Evolutionary conservation across 2,797 vertebrate species (phyloP).

Genomic region (Carduelis carduelis): DNA sequence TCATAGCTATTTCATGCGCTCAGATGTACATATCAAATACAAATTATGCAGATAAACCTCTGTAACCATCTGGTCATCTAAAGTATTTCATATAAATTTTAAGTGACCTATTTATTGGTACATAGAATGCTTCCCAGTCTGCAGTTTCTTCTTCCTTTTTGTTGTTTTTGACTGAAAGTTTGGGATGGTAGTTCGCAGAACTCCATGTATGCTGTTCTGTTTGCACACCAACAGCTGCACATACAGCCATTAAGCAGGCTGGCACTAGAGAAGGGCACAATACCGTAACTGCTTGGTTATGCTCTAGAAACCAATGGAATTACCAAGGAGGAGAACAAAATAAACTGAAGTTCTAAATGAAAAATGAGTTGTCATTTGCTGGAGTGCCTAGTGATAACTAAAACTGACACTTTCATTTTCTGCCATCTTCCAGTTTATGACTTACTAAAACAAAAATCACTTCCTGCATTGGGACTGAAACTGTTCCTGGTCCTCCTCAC

Average conservation of each 20-base stretch:
- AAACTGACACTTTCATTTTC: conserved; percentile 17
- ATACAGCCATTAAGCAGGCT: conserved; percentile 39
- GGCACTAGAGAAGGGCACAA: conserved; percentile 30
- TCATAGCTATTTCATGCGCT: conserved; percentile 25
- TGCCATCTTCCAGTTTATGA: background rate
- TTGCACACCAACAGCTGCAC: conserved; percentile 31
- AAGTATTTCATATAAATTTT: background rate
- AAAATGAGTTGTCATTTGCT: background rate
- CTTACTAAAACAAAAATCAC: conserved; percentile 35
- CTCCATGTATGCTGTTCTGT: background rate
- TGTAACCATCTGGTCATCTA: conserved; percentile 21
- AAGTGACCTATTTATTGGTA: conserved; percentile 22
- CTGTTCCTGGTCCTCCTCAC: background rate
- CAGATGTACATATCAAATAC: background rate
- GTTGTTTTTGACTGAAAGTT: conserved; percentile 12
- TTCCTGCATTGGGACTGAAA: background rate
- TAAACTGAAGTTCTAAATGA: background rate
- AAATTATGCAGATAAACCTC: conserved; percentile 40
- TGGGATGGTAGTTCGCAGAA: background rate
- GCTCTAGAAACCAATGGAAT: conserved; percentile 36
- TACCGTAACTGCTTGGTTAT: conserved; percentile 35
- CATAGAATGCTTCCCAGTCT: background rate
- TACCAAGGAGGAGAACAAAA: conserved; percentile 13
- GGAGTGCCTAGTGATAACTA: background rate
- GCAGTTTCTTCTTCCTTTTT: background rate